Base-by-base conservation (phyloP, 64 coral and sea anemone species). In the Montipora efflorescens region DNA sequence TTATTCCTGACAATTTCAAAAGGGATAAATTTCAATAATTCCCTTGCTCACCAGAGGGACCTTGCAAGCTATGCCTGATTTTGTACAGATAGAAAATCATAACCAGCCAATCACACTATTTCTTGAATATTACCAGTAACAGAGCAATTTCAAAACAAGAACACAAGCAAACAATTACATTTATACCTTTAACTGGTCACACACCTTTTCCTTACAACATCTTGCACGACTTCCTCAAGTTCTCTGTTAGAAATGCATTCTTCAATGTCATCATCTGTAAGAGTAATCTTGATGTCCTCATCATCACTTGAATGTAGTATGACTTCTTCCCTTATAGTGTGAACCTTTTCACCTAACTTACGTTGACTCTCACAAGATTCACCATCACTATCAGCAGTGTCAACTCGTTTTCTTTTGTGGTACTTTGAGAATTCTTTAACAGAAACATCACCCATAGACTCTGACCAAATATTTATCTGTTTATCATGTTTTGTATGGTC, bases 161-260 rank as follows among this genome's bases (percentile, higher is more conserved):
- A 36, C 36, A 36, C 36, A 36, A 36, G 36, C 36, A 36, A 36
- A 36, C 2, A 8, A 57, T 57, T 57, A 11, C 53, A 57, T 57
- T 6, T 36, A 36, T 36, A 36, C 11, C 6, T 57, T 57, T 8
- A 57, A 11, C 11, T 14, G 61, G 11, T 44, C 49, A 36, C 47
- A 59, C 12, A 43, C 14, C 51, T 62, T 57, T 89, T 50, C 48
- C 78, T 90, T 43, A 81, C 15, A 19, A 81, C 89, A 73, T 90
- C 89, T 19, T 81, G 89, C 47, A 90, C 72, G 13, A 90, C 89
- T 49, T 90, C 89, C 5, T 90, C 77, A 5, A 90, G n/a, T 43
- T 90, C 89, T 72, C 78, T 81, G 58, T 90, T 81, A 43, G 62
- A 70, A 51, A 86, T 71, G 14, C 14, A 9, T 86, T 45, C 82